Evolutionary conservation across 2,888 invertebrate species (phyloP).

Genomic region (Chrysina gloriosa): DNA sequence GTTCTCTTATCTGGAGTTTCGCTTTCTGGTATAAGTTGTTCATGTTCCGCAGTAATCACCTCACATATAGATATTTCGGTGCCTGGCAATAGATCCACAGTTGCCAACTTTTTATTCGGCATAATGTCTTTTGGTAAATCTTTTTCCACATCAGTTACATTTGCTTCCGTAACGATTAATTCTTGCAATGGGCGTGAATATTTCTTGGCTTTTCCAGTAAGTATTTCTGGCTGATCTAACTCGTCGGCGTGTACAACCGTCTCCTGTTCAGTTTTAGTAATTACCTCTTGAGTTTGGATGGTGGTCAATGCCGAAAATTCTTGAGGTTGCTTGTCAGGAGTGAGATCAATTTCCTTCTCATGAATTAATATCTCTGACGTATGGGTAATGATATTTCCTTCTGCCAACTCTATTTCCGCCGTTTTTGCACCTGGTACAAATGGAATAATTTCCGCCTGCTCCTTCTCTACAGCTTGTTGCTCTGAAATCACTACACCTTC

Average conservation of each 20-base stretch:
- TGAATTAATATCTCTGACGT: constrained; percentile 64
- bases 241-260: constrained; percentile 64
- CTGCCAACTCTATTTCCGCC: constrained; percentile 59
- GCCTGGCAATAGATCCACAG: constrained; percentile 68
- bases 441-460: constrained; percentile 60
- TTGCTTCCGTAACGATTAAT: constrained; percentile 67
- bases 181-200: constrained; percentile 66
- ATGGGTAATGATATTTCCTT: constrained; percentile 60
- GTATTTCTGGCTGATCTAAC: constrained; percentile 62
- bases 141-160: constrained; percentile 69
- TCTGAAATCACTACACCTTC: constrained; percentile 70
- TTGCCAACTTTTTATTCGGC: constrained; percentile 68
- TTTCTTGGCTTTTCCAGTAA: constrained; percentile 66
- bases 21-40: constrained; percentile 64
- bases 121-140: constrained; percentile 66
- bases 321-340: constrained; percentile 60
- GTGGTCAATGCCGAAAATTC: constrained; percentile 63
- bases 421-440: constrained; percentile 58
- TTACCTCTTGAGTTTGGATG: constrained; percentile 65
- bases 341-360: constrained; percentile 65
- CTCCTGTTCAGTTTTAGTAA: constrained; percentile 66
- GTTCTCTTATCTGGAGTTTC: constrained; percentile 64
- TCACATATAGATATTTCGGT: constrained; percentile 74
- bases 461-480: constrained; percentile 66
- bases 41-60: constrained; percentile 67